Evolutionary conservation across 2,888 invertebrate species (phyloP).

Genomic region (Catotricha subobsoleta): DNA sequence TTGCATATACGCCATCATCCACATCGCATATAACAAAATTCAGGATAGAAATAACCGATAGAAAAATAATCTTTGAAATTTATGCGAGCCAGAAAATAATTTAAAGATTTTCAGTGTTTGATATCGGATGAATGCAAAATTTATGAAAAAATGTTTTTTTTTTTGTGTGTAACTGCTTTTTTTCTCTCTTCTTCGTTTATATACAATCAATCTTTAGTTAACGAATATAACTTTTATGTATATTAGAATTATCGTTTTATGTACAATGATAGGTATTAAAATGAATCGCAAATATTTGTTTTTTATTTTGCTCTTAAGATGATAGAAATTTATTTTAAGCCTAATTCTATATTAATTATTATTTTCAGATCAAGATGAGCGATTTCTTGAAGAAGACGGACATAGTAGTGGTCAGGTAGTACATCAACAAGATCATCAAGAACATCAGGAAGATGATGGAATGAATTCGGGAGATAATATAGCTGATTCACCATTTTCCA

Average conservation of each 20-base stretch:
- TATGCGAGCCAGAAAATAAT: conserved; percentile 8
- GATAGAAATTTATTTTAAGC: background rate
- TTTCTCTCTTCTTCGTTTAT: too few species aligned
- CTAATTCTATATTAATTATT: background rate
- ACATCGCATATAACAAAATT: background rate
- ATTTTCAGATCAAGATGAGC: conserved; percentile 1
- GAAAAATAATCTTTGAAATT: conserved; percentile 8
- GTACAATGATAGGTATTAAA: too few species aligned
- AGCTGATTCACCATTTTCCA: conserved; percentile 1
- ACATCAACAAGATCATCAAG: too few species aligned
- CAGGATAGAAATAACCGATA: conserved; percentile 3
- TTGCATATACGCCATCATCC: background rate
- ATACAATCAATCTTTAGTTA: too few species aligned
- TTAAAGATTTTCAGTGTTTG: conserved; percentile 3
- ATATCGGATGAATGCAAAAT: conserved; percentile 5
- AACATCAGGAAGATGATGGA: background rate
- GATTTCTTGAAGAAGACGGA: background rate
- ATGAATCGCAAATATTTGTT: too few species aligned
- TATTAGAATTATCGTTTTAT: background rate
- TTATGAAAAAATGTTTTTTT: conserved; percentile 1
- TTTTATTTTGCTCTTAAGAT: background rate
- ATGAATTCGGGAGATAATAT: background rate
- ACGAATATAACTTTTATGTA: background rate
- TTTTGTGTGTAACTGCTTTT: too few species aligned
- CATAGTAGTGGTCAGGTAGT: too few species aligned